These are phyloP conservation scores for Microcebus jonahi DNA, from an alignment of 2,113 vertebrate species.

Conservation along the genomic window DNA sequence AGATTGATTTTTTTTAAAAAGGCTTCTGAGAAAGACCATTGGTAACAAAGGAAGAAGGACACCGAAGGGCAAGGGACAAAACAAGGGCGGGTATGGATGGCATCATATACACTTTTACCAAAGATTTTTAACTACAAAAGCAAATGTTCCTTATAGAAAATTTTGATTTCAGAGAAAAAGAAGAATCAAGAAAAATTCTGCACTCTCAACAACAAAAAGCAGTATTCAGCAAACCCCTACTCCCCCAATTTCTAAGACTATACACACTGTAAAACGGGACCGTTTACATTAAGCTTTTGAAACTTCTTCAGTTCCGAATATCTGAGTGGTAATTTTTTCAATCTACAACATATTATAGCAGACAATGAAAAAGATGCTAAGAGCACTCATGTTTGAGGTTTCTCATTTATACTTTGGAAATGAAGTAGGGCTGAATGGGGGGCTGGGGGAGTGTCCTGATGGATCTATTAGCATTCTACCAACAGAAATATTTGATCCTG, in stretches of 20 bases:
- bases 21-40: not conserved
- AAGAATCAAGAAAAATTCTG: not conserved
- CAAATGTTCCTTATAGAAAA: not conserved
- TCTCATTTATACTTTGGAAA: slow-evolving; percentile 40
- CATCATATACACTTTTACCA: not conserved
- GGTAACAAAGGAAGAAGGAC: not conserved
- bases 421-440: not conserved
- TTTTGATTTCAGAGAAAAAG: not conserved
- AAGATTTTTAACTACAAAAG: slow-evolving; percentile 3
- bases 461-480: slow-evolving; percentile 43
- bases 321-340: not conserved
- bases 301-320: slow-evolving; percentile 24
- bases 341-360: not conserved
- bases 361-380: not conserved
- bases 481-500: slow-evolving; percentile 55
- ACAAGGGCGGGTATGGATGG: no score
- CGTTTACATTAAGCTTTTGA: not conserved
- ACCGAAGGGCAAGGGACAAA: not conserved
- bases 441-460: slow-evolving; percentile 21
- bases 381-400: not conserved
- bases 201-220: not conserved
- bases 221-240: not conserved
- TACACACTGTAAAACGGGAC: not conserved
- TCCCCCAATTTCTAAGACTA: not conserved
- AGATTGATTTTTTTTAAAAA: slow-evolving; percentile 30